Evolutionary conservation across 1,140 invertebrate genomes (phyloP).

Genomic region (Brachystomella parvula): DNA sequence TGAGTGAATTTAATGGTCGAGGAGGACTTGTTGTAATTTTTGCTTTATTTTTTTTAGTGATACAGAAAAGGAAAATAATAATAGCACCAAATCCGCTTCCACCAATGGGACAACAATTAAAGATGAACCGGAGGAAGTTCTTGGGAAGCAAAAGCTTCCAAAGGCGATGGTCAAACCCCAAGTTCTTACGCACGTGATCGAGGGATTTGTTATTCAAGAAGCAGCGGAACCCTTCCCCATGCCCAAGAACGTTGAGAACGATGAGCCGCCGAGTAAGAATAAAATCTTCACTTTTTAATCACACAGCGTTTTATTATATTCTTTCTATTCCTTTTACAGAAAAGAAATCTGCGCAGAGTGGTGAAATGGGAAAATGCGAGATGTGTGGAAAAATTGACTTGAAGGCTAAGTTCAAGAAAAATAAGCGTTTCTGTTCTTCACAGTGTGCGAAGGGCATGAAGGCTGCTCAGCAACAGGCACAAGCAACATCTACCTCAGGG

Average conservation of each 20-base stretch:
- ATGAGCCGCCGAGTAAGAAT: conserved; percentile 65
- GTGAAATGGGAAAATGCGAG: conserved; percentile 63
- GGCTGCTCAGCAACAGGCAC: conserved; percentile 34
- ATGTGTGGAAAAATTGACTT: conserved; percentile 65
- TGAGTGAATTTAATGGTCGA: conserved; percentile 40
- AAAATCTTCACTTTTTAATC: conserved; percentile 5
- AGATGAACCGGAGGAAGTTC: conserved; percentile 39
- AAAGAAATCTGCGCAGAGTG: conserved; percentile 47
- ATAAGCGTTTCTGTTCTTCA: conserved; percentile 68
- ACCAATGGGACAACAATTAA: not conserved
- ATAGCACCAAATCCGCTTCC: conserved; percentile 7
- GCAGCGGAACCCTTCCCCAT: conserved; percentile 46
- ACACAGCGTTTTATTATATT: no score
- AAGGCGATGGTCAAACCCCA: conserved; percentile 94
- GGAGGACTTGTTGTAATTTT: conserved; percentile 44
- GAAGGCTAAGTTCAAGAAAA: conserved; percentile 62
- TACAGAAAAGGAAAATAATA: conserved; percentile 34
- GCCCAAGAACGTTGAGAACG: conserved; percentile 49
- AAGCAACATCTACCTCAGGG: conserved; percentile 3
- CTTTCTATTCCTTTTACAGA: conserved; percentile 40
- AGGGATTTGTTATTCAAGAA: conserved; percentile 95
- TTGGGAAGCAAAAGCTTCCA: conserved; percentile 50
- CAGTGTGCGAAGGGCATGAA: conserved; percentile 59
- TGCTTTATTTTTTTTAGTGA: conserved; percentile 20
- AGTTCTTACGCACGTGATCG: conserved; percentile 90